Percentiles rank a stretch among this genome's conserved stretches.
These are phyloP conservation scores for Colostygia pectinataria DNA, from an alignment of 2,888 invertebrate genomes.

Conservation along the genomic window DNA sequence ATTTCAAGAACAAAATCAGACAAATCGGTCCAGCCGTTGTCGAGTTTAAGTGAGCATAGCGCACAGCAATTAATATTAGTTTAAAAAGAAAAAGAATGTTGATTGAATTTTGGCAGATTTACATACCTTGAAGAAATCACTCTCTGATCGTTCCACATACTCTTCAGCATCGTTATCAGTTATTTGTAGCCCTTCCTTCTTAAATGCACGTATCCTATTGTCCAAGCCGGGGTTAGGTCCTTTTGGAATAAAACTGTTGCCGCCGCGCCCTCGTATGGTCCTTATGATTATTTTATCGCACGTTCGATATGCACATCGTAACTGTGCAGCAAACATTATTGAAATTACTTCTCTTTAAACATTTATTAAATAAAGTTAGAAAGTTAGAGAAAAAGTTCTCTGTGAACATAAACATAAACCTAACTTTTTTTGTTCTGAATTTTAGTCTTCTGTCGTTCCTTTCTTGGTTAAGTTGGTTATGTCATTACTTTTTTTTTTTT, in stretches of 20 bases:
- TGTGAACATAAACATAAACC: too few species aligned
- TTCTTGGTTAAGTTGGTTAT: too few species aligned
- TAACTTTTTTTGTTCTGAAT: too few species aligned
- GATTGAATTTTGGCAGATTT: background rate
- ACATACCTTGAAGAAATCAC: slow-evolving; percentile 64
- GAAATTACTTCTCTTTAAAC: background rate
- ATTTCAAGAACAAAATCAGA: too few species aligned
- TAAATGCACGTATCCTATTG: slow-evolving; percentile 56
- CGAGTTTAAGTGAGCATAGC: too few species aligned
- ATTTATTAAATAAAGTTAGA: too few species aligned
- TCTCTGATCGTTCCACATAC: slow-evolving; percentile 66
- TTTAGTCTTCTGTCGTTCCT: too few species aligned
- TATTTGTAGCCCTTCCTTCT: slow-evolving; percentile 53
- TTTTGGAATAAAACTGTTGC: slow-evolving; percentile 37
- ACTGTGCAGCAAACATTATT: slow-evolving; percentile 56
- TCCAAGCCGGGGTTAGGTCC: slow-evolving; percentile 67
- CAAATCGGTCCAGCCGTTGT: too few species aligned
- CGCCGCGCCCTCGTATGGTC: slow-evolving; percentile 58
- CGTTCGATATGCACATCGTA: slow-evolving; percentile 52
- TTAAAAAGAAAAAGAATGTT: too few species aligned
- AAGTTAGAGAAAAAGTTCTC: too few species aligned
- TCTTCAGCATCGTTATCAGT: slow-evolving; percentile 64
- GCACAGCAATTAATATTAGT: too few species aligned
- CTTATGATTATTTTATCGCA: slow-evolving; percentile 60
- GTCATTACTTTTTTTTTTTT: too few species aligned